phyloP scores from a whole-genome alignment of 2,888 invertebrate species.

The Axea sp. region DNA sequence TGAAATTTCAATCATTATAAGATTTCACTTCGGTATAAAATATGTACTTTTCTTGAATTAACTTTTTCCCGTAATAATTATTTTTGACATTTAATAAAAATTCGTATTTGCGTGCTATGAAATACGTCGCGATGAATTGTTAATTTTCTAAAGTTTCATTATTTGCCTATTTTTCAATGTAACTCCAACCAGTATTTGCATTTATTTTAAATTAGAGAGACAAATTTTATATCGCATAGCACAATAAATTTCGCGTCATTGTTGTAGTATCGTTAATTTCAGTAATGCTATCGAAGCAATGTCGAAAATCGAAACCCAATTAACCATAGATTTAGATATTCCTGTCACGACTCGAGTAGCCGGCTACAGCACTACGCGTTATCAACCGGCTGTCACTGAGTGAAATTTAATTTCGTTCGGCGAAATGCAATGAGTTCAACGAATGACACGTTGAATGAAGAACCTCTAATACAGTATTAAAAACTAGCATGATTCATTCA shows the following conservation, averaged over 20 bases:
- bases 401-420: slow-evolving; percentile 67
- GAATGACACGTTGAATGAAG: slow-evolving; percentile 60
- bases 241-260: slow-evolving; percentile 34
- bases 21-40: too few relatives aligned
- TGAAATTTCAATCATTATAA: too few relatives aligned
- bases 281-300: slow-evolving; percentile 56
- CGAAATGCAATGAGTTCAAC: slow-evolving; percentile 61
- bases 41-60: too few relatives aligned
- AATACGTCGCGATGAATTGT: too few relatives aligned
- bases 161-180: too few relatives aligned
- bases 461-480: slow-evolving; percentile 47
- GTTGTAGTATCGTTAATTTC: slow-evolving; percentile 50
- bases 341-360: slow-evolving; percentile 63
- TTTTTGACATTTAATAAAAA: too few relatives aligned
- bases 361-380: slow-evolving; percentile 58
- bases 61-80: too few relatives aligned
- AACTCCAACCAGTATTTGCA: too few relatives aligned
- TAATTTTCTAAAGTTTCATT: too few relatives aligned
- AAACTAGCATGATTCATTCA: slow-evolving; percentile 49
- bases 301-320: slow-evolving; percentile 67
- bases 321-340: slow-evolving; percentile 66
- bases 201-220: slow-evolving; percentile 7
- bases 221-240: slow-evolving; percentile 8
- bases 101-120: too few relatives aligned
- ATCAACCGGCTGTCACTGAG: slow-evolving; percentile 66